Percentiles rank a stretch among this genome's conserved stretches.
Evolutionary conservation across 2,888 invertebrate species (phyloP).

Genomic region (Drosophila lutescens): DNA sequence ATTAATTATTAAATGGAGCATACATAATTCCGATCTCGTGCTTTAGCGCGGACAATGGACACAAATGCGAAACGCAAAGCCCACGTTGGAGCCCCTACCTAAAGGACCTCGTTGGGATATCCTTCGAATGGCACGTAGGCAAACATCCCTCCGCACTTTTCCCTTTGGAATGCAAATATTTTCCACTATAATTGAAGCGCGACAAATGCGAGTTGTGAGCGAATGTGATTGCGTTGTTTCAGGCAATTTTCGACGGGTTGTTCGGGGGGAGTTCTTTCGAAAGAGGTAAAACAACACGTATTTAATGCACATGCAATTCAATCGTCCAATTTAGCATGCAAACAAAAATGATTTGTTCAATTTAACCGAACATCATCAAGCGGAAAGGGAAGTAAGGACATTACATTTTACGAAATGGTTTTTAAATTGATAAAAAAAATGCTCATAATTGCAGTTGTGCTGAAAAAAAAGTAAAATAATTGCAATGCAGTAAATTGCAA

Average conservation of each 20-base stretch:
- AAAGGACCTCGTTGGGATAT: slow-evolving; percentile 37
- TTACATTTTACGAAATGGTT: slow-evolving; percentile 36
- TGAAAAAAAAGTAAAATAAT: slow-evolving; percentile 28
- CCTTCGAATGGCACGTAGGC: slow-evolving; percentile 56
- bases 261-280: neutral
- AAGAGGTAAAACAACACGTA: slow-evolving; percentile 32
- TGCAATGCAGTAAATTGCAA: slow-evolving; percentile 55
- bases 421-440: slow-evolving; percentile 28
- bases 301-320: slow-evolving; percentile 40
- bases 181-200: slow-evolving; percentile 52
- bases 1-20: slow-evolving; percentile 59
- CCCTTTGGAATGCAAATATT: slow-evolving; percentile 51
- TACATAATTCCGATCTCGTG: slow-evolving; percentile 38
- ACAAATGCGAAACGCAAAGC: slow-evolving; percentile 19
- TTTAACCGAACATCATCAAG: neutral
- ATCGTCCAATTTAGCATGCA: slow-evolving; percentile 55
- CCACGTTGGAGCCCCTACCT: slow-evolving; percentile 13
- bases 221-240: slow-evolving; percentile 34
- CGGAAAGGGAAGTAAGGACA: slow-evolving; percentile 1
- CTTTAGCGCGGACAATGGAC: slow-evolving; percentile 33
- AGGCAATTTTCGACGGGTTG: slow-evolving; percentile 6
- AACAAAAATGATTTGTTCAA: slow-evolving; percentile 19
- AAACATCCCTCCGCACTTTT: neutral
- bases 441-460: slow-evolving; percentile 36
- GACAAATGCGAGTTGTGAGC: slow-evolving; percentile 48